Base-by-base conservation (phyloP, 2,888 invertebrate species). In the Cheilosia impressa region DNA sequence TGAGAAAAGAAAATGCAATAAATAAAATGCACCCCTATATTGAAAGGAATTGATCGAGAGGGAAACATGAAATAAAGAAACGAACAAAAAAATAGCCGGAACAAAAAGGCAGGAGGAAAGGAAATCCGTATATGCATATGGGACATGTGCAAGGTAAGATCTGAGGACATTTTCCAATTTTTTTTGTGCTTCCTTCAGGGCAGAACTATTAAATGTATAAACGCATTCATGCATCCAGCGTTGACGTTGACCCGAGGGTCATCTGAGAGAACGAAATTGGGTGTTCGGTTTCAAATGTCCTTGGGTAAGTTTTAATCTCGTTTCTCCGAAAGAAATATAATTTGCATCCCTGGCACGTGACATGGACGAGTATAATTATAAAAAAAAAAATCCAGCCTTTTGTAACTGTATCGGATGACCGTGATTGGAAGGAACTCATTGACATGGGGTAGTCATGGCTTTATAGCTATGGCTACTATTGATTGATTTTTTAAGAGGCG, bases 341-440 rank as follows among this genome's bases (percentile, higher is more conserved):
- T 85, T 85, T 85, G 85, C 85, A 85, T 85, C 81, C 85, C 81
- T 85, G 50, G 77, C 85, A 85, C 85, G 85, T 81, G 81, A 81
- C 84, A 76, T 27, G 60, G 65, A 55, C 60, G 76, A 68, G 55
- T 17, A 81, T 85, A 76, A 85, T 85, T 80, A 85, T 72, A 72
- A 73, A 31, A 31, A 53, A 45, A 17, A 10, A 15, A 34, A 65
- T 22, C 52, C 45, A 47, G 75, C 55, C 13, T 50, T 62, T 77
- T 76, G 85, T 47, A 81, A 85, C 31, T 85, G 68, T 85, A 85
- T 85, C 85, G 76, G 85, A 85, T 85, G 85, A 85, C 85, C 81
- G 77, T 80, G 72, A 63, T 85, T 73, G 66, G 53, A 50, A 69
- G 45, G 58, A 68, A 45, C 34, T 65, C 63, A 65, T 75, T 80